A percentile compares a stretch with the other conserved stretches of the same genome.
Evolutionary conservation across 1,140 invertebrate species (phyloP).

Genomic region (Aricia agestis): DNA sequence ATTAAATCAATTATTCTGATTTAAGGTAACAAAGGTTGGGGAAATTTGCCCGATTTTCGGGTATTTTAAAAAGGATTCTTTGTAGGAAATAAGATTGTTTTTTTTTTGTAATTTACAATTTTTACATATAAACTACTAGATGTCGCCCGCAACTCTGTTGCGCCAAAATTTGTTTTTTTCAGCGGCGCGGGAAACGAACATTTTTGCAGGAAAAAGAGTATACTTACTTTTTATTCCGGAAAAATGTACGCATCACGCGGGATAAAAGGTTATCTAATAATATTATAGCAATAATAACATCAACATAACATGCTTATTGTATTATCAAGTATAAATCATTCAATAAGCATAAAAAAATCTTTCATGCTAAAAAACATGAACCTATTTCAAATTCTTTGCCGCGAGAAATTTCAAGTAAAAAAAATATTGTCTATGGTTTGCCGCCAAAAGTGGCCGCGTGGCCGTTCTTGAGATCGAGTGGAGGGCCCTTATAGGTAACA

Average conservation of each 20-base stretch:
- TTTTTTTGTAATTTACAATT: background rate
- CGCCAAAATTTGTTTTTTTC: too few relatives aligned
- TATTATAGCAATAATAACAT: background rate
- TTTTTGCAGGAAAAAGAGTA: too few relatives aligned
- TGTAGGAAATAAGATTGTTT: background rate
- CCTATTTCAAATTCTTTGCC: background rate
- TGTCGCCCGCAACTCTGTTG: too few relatives aligned
- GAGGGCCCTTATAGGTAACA: background rate
- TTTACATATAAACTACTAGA: too few relatives aligned
- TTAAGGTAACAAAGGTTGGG: background rate
- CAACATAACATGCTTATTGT: background rate
- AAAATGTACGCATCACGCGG: too few relatives aligned
- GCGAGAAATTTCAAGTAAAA: background rate
- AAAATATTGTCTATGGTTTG: slow-evolving; percentile 11
- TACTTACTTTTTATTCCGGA: too few relatives aligned
- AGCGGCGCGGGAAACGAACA: too few relatives aligned
- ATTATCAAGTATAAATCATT: background rate
- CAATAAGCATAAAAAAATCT: background rate
- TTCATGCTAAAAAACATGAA: background rate
- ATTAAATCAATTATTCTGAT: background rate
- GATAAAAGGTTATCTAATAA: background rate
- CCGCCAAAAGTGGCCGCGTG: slow-evolving; percentile 10
- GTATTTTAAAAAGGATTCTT: background rate
- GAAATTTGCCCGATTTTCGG: background rate
- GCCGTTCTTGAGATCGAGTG: slow-evolving; percentile 17